Conservation (phyloP, 2,797 vertebrate genomes). For the Limnodromus scolopaceus region DNA sequence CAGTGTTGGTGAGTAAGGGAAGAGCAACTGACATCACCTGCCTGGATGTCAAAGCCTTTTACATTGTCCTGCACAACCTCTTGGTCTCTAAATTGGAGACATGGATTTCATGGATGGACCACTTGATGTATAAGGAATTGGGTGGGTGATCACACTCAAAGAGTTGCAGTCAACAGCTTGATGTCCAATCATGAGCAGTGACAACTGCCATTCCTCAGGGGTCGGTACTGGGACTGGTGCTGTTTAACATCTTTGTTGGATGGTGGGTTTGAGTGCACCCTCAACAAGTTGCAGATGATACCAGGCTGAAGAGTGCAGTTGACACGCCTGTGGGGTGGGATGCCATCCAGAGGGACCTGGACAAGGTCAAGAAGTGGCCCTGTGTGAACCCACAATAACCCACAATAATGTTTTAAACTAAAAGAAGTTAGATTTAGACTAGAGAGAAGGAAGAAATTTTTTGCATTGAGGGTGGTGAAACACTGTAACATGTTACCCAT, state of each 20-base stretch:
- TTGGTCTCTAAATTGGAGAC: background rate
- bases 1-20: too few relatives aligned
- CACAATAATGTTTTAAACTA: background rate
- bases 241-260: background rate
- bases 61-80: too few relatives aligned
- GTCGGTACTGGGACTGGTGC: rapidly evolving
- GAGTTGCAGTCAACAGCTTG: background rate
- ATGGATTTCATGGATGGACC: background rate
- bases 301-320: too few relatives aligned
- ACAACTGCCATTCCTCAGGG: too few relatives aligned
- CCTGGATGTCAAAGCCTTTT: too few relatives aligned
- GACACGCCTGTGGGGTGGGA: too few relatives aligned
- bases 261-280: rapidly evolving
- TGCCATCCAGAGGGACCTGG: background rate
- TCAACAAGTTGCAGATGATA: too few relatives aligned
- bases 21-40: too few relatives aligned
- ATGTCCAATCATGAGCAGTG: rapidly evolving
- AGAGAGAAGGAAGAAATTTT: background rate
- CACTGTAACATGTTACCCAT: background rate
- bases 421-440: background rate
- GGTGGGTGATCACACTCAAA: background rate
- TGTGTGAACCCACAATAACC: background rate
- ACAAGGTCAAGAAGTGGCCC: rapidly evolving
- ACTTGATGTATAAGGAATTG: too few relatives aligned
- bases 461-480: background rate